A percentile compares a stretch with the other conserved stretches of the same genome.
phyloP scores from a whole-genome alignment of 2,888 invertebrate species.

The Deilephila elpenor region DNA sequence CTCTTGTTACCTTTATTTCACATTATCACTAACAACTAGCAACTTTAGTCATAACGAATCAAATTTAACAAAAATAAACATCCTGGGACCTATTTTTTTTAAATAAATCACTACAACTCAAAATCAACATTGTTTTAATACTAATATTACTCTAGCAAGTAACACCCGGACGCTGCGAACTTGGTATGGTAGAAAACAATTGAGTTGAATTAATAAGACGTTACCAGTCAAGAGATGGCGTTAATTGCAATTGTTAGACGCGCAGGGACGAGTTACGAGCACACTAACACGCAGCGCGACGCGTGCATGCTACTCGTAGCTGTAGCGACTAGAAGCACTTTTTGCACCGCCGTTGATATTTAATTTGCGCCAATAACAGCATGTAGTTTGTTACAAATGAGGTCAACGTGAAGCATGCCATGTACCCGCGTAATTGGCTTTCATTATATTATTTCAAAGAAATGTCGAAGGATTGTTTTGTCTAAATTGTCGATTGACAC shows the following conservation, averaged over 20 bases:
- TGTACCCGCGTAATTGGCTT: slow-evolving; percentile 29
- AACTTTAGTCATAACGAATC: too few species aligned
- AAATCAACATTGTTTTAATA: not conserved
- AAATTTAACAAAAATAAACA: too few species aligned
- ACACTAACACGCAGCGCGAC: slow-evolving; percentile 14
- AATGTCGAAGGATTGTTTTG: slow-evolving; percentile 11
- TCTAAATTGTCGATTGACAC: slow-evolving; percentile 7
- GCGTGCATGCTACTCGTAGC: slow-evolving; percentile 12
- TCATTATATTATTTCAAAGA: slow-evolving; percentile 22
- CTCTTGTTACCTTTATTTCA: too few species aligned
- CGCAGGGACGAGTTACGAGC: not conserved
- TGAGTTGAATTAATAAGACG: not conserved
- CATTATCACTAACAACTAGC: too few species aligned
- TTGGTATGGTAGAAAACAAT: not conserved
- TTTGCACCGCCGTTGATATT: slow-evolving; percentile 22
- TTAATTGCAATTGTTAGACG: not conserved
- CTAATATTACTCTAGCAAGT: not conserved
- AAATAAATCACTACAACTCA: not conserved
- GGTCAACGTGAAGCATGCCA: slow-evolving; percentile 30
- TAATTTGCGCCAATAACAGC: slow-evolving; percentile 16
- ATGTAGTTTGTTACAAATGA: slow-evolving; percentile 25
- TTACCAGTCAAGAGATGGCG: not conserved
- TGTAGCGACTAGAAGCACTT: slow-evolving; percentile 13
- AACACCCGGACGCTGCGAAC: not conserved
- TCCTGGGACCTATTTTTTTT: not conserved